Evolutionary conservation across 2,888 invertebrate genomes (phyloP).

Genomic region (Chorisops tibialis): DNA sequence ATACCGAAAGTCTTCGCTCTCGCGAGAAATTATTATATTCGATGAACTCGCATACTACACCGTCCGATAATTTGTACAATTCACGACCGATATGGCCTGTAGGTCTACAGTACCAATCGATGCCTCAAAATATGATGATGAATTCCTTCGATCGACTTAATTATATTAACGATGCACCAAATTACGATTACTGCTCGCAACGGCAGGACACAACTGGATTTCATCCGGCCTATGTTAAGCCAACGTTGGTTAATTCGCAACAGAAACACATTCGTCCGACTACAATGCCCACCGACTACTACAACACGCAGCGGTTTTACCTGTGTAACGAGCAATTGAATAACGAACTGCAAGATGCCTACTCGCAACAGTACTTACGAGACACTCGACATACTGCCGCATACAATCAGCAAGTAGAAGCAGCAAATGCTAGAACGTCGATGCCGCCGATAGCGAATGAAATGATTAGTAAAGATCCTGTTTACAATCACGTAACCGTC

Average conservation of each 20-base stretch:
- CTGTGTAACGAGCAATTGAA: conserved; percentile 14
- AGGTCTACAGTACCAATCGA: conserved; percentile 14
- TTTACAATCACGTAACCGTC: neutral
- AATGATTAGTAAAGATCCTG: neutral
- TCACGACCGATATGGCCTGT: conserved; percentile 11
- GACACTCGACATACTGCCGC: conserved; percentile 1
- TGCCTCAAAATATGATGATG: conserved; percentile 25
- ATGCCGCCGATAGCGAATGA: neutral
- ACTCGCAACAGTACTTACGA: conserved; percentile 11
- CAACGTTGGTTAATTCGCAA: neutral
- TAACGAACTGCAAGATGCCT: neutral
- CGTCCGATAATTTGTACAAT: conserved; percentile 18
- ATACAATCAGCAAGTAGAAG: neutral
- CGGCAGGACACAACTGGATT: neutral
- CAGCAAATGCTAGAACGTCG: neutral
- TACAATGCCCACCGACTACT: conserved; percentile 8
- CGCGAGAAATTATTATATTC: conserved; percentile 25
- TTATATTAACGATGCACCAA: conserved; percentile 23
- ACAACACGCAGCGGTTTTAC: conserved; percentile 14
- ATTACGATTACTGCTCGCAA: conserved; percentile 16
- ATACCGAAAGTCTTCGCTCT: conserved; percentile 2
- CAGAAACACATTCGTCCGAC: conserved; percentile 15
- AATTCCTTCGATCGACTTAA: conserved; percentile 22
- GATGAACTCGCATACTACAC: conserved; percentile 6
- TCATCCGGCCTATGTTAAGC: conserved; percentile 17